These are phyloP conservation scores for Remorina albescens DNA, from an alignment of 2,797 vertebrate genomes.

Conservation along the genomic window DNA sequence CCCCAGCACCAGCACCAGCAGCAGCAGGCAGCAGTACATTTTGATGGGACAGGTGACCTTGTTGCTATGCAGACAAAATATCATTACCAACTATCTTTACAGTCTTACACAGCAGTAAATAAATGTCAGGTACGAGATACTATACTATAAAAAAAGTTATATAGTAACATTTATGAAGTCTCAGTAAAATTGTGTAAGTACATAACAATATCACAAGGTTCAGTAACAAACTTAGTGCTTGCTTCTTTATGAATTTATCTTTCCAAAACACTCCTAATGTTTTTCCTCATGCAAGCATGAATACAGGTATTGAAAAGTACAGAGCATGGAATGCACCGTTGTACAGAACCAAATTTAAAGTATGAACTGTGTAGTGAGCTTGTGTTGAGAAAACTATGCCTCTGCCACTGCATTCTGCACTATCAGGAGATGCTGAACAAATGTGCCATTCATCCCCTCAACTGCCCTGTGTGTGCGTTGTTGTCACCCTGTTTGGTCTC, in stretches of 20 bases:
- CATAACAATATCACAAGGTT: not conserved
- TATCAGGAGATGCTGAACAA: slow-evolving; percentile 61
- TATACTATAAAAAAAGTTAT: slow-evolving; percentile 8
- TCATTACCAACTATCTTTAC: not conserved
- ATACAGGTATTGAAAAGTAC: not conserved
- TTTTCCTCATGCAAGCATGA: not conserved
- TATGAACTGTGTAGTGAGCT: not conserved
- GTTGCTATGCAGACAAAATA: not conserved
- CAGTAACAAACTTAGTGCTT: not conserved
- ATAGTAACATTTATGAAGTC: slow-evolving; percentile 42
- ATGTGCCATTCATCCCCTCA: slow-evolving; percentile 67
- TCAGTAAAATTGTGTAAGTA: slow-evolving; percentile 5
- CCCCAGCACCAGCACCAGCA: too few species aligned
- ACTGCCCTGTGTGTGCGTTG: slow-evolving; percentile 27
- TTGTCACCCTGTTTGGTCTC: slow-evolving; percentile 58
- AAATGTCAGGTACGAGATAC: not conserved
- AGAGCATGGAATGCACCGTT: not conserved
- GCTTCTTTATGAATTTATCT: not conserved
- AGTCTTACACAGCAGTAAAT: not conserved
- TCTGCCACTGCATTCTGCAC: slow-evolving; percentile 38
- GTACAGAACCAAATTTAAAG: not conserved
- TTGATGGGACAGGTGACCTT: not conserved
- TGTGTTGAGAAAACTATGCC: slow-evolving; percentile 15
- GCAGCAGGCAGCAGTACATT: not conserved
- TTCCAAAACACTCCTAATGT: not conserved